Evolutionary conservation across 2,113 vertebrate genomes (phyloP).

Genomic region (Callospermophilus lateralis): DNA sequence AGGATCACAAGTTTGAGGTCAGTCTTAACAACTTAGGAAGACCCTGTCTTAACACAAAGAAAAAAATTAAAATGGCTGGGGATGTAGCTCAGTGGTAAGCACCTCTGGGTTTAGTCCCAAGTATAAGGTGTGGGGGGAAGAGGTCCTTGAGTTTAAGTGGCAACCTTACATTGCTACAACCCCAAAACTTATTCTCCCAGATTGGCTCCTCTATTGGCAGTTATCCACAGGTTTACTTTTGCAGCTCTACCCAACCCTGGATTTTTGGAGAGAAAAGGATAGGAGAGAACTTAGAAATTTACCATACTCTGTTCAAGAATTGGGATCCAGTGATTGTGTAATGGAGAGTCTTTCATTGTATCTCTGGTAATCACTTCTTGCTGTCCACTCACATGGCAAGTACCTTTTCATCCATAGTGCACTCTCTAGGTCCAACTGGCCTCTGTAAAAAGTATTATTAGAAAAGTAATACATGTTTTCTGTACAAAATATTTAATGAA

Average conservation of each 20-base stretch:
- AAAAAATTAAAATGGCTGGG: no score
- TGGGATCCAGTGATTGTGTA: background rate
- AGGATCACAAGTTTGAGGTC: no score
- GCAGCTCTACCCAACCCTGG: background rate
- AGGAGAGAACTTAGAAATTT: background rate
- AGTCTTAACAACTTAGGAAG: no score
- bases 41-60: no score
- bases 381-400: background rate
- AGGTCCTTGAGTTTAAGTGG: background rate
- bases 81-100: no score
- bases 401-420: background rate
- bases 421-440: no score
- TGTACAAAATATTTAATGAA: conserved; percentile 12
- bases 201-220: background rate
- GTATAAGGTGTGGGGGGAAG: no score
- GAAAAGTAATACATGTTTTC: background rate
- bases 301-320: background rate
- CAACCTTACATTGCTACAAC: background rate
- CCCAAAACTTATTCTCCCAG: background rate
- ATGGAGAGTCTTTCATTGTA: background rate
- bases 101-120: no score
- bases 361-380: background rate
- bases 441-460: background rate
- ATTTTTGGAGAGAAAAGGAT: background rate
- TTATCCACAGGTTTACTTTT: background rate